Evolutionary conservation across 2,888 invertebrate species (phyloP), one percentile per base, ranked within the genome.

Genomic region (Troides oblongomaculatus): DNA sequence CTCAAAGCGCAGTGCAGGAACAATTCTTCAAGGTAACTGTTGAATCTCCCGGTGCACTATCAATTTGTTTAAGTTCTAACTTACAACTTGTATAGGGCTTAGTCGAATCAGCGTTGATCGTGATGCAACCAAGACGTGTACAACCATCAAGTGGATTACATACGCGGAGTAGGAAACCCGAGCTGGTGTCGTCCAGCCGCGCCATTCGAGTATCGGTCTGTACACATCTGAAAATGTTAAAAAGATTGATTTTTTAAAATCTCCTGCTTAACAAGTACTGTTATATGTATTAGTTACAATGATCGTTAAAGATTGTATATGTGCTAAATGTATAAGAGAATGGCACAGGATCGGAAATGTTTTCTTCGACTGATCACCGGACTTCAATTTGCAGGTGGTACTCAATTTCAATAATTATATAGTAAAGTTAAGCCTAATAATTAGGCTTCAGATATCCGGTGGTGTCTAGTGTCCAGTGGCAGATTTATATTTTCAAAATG

Each of bases 151-250:
- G 72, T 77, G 77, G 7, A 75, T 43, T 23, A 75, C 21, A 72
- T 72, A 76, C 7, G 71, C 73, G 71, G 73, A 72, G 75, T 75
- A 78, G 0, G 75, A 72, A 1, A 78, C 61, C 0, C 74, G 69
- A 18, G 72, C 65, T 12, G 72, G 69, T 30, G 72, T 66, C 30
- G 68, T 65, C 74, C 75, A 78, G 57, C 74, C 75, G 18, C 68
- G 69, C 78, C 77, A 78, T 65, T 73, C 74, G 43, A 74, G 23
- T 12, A 75, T 43, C 0, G 4, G 18, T 1, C 23, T 46, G 18
- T 65, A 58, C 12, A 59, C 14, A 58, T 61, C 61, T 66, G 56
- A 17, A 30, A 66, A 23, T 3, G 10, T 1, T 17, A 59, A 36
- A n/a, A 10, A 39, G 30, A 30, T 30, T 30, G 30, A 3, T 4